Base-by-base conservation (phyloP, 2,113 vertebrate species). In the Coptodon bakossiorum region DNA sequence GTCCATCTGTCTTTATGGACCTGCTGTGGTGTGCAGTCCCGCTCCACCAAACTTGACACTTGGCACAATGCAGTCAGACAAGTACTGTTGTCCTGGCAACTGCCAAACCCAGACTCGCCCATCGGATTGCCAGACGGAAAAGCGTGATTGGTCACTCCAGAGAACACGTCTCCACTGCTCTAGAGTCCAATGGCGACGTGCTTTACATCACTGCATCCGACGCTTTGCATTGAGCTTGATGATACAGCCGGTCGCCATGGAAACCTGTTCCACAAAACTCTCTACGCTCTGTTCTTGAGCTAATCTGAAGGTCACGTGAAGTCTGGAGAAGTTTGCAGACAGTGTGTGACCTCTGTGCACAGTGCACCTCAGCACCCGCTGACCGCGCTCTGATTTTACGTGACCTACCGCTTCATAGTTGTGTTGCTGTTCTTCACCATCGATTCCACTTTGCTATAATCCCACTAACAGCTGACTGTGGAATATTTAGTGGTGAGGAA, bases 81-180 rank as follows among this genome's bases (percentile, higher is more conserved):
- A 1, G 10, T 66, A n/a, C 31, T 36, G 34, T 22, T 68, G 63
- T 68, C 63, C 63, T 68, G 34, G 63, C 34, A 40, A 68, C 63
- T 40, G 63, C 36, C 63, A 40, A 68, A n/a, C 6, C 17, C 31
- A 38, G 61, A 66, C 61, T 66, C 17, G 6, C 34, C 61, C 61
- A 12, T n/a, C 1, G 0, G 61, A 38, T 38, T 36, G 61, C 0
- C 0, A 66, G 6, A 3, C 10, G 4, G 61, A 66, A 34, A 38
- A 38, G 10, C 4, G 31, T 0, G 59, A 63, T 34, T 34, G 29
- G 59, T 63, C 59, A 34, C 59, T 63, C 17, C 31, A 63, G 59
- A 63, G 31, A 36, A 63, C 29, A 11, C 27, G 29, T 63, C 59
- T 6, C 59, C 59, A 63, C 29, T 63, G 59, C 59, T 63, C 31